Percentiles rank a stretch among this genome's conserved stretches.
Evolutionary conservation across 2,797 vertebrate genomes (phyloP).

Genomic region (Pteropus rufus): DNA sequence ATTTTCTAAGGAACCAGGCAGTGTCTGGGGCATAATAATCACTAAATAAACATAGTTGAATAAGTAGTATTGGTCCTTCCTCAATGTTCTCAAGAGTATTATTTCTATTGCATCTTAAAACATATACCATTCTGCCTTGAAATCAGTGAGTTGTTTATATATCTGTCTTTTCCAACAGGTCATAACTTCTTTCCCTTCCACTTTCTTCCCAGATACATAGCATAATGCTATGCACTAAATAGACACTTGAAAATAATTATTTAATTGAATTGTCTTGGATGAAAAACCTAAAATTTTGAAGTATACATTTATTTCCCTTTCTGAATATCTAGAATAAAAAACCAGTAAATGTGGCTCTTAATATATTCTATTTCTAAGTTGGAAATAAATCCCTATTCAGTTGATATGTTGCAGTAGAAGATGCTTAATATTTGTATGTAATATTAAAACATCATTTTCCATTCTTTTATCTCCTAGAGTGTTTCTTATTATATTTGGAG

Average conservation of each 20-base stretch:
- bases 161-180: not conserved
- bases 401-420: not conserved
- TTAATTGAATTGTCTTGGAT: not conserved
- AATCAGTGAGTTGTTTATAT: not conserved
- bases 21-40: not conserved
- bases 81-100: not conserved
- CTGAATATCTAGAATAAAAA: slow-evolving; percentile 21
- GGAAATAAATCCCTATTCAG: not conserved
- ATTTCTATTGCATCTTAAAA: slow-evolving; percentile 1
- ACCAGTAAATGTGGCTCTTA: not conserved
- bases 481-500: slow-evolving; percentile 28
- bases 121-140: not conserved
- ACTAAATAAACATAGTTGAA: not conserved
- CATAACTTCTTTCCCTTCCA: not conserved
- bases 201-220: not conserved
- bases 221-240: not conserved
- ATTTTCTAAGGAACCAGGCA: not conserved
- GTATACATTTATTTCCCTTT: not conserved
- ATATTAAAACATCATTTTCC: slow-evolving; percentile 3
- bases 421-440: not conserved
- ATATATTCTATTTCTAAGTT: slow-evolving; percentile 19
- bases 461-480: not conserved
- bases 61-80: not conserved
- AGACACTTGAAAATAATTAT: not conserved
- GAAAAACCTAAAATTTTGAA: not conserved